Evolutionary conservation across 2,888 invertebrate species (phyloP), one percentile per base, ranked within the genome.

Genomic region (Calliscelio sp.): DNA sequence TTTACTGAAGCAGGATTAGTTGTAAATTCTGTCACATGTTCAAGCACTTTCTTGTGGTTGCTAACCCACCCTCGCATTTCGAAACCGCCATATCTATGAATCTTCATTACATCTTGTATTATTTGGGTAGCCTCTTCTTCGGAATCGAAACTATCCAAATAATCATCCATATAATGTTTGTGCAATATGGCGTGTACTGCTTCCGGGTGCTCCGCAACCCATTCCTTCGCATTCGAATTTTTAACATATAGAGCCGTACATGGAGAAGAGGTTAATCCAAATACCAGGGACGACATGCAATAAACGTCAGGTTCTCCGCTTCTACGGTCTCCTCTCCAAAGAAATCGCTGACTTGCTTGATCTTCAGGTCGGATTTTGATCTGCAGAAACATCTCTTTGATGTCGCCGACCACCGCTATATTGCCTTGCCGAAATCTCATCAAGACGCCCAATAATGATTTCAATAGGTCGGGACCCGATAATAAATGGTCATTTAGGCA

Each of bases 151-250:
- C 70, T 55, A 22, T 55, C 70, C 8, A 70, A 14, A 44, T 55
- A 87, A 44, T 87, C 65, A 11, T 65, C 65, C 65, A 65, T 65
- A 10, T 90, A 92, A 70, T 88, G 88, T 7, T 88, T 86, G 1
- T 16, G 51, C 11, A 25, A 25, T 25, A 25, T 16, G 16, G 28
- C 25, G 14, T 8, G 14, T 41, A 41, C 41, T 10, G 41, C 41
- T 2, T n/a, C 5, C 6, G 41, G 41, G 14, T n/a, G n/a, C 7
- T 14, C 14, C 11, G 18, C 20, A 18, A 20, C 18, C 7, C 14
- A 6, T 20, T n/a, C n/a, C n/a, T 46, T 46, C 5, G 90, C 89
- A 55, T 90, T 89, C 6, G 18, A 18, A 68, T 87, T 87, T 77
- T 88, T 89, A 0, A 90, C 81, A 57, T 88, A 88, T 74, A 88